Evolutionary conservation across 2,888 invertebrate species (phyloP).

Genomic region (Bombyx huttoni): DNA sequence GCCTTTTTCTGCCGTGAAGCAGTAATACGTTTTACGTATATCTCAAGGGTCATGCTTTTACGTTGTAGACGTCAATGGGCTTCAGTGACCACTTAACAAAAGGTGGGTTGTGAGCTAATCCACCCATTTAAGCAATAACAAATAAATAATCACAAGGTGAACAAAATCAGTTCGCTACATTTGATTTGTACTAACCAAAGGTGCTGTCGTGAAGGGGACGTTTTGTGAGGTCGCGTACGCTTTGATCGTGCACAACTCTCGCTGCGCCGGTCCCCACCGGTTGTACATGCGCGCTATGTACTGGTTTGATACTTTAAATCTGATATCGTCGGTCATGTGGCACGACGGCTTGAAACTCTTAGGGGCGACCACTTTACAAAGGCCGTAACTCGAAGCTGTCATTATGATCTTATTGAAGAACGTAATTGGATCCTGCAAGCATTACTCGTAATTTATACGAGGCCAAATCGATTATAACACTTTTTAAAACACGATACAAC

Average conservation of each 20-base stretch:
- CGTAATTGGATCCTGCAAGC: conserved; percentile 80
- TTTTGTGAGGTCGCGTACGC: conserved; percentile 85
- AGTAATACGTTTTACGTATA: too few species aligned
- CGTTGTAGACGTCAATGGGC: too few species aligned
- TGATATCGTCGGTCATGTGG: conserved; percentile 85
- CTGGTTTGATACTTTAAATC: conserved; percentile 91
- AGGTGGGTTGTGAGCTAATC: too few species aligned
- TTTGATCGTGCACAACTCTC: conserved; percentile 87
- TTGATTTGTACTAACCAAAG: conserved; percentile 74
- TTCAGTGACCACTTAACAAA: too few species aligned
- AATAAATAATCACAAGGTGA: too few species aligned
- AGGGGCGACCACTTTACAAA: conserved; percentile 91
- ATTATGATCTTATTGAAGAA: conserved; percentile 86
- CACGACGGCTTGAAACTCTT: conserved; percentile 81
- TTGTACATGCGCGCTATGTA: conserved; percentile 89
- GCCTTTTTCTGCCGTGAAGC: too few species aligned
- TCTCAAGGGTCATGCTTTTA: too few species aligned
- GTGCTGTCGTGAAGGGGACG: conserved; percentile 80
- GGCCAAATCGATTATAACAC: too few species aligned
- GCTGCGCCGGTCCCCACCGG: conserved; percentile 91
- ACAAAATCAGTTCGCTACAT: background rate
- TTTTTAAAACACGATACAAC: too few species aligned
- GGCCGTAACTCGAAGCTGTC: conserved; percentile 84
- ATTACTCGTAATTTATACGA: conserved; percentile 2
- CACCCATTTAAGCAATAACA: too few species aligned